phyloP scores from a whole-genome alignment of 2,113 vertebrate species.

The Marmota monax region DNA sequence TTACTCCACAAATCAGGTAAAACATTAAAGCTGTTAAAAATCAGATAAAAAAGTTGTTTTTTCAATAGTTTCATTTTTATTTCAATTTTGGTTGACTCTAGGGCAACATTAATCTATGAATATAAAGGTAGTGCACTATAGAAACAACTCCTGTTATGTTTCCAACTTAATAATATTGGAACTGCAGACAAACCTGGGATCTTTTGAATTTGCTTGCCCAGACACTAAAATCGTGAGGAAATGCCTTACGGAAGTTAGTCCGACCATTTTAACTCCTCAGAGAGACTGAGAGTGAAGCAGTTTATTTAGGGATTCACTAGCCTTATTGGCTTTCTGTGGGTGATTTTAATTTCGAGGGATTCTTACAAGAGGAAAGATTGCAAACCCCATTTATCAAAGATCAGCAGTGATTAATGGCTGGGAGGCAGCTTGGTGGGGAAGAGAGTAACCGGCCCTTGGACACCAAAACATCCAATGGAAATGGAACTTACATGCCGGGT shows the following conservation, averaged over 20 bases:
- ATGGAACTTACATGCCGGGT: not conserved
- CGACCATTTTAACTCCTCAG: not conserved
- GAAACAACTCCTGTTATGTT: too few species aligned
- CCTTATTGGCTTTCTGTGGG: not conserved
- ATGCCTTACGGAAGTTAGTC: accelerated
- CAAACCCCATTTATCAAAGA: not conserved
- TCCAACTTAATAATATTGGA: too few species aligned
- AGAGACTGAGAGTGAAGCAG: not conserved
- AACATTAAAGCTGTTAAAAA: not conserved
- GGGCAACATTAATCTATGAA: not conserved
- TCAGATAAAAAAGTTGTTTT: not conserved
- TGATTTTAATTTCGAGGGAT: not conserved
- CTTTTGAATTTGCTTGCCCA: not conserved
- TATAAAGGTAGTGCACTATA: not conserved
- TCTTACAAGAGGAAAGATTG: not conserved
- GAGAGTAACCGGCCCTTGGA: not conserved
- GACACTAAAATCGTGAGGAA: not conserved
- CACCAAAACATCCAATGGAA: not conserved
- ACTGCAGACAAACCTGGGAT: not conserved
- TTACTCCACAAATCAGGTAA: not conserved
- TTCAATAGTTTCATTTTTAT: not conserved
- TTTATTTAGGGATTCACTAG: not conserved
- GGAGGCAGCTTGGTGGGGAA: not conserved
- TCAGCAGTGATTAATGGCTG: not conserved
- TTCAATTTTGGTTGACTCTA: not conserved